phyloP scores from a whole-genome alignment of 92 coral and sea anemone species.

The Parazoanthus swiftii region DNA sequence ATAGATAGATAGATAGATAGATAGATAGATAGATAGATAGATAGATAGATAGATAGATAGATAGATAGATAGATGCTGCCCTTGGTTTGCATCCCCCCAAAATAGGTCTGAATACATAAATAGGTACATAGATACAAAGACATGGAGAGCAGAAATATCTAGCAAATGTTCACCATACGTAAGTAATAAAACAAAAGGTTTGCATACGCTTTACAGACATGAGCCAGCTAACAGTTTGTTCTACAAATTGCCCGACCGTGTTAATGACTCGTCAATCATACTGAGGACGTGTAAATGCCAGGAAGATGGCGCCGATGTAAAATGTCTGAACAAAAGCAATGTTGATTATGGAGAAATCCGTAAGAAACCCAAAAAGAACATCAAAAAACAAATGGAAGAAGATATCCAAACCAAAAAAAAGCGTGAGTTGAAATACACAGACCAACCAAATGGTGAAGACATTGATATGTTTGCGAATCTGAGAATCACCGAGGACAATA shows the following conservation, averaged over 20 bases:
- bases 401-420: not conserved
- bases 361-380: constrained; percentile 22
- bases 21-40: no score
- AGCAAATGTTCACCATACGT: not conserved
- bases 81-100: no score
- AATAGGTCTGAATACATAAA: no score
- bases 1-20: no score
- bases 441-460: constrained; percentile 21
- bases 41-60: no score
- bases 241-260: constrained; percentile 19
- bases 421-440: constrained; percentile 17
- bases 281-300: constrained; percentile 31
- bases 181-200: not conserved
- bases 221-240: constrained; percentile 20
- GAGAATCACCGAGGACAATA: not conserved
- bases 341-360: not conserved
- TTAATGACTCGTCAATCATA: constrained; percentile 9
- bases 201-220: not conserved
- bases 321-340: constrained; percentile 21
- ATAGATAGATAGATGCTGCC: no score
- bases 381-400: constrained; percentile 12
- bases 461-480: not conserved
- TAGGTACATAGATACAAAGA: no score
- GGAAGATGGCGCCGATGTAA: constrained; percentile 16
- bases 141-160: no score